Conservation (phyloP, 2,113 vertebrate species). For the Myodes glareolus region DNA sequence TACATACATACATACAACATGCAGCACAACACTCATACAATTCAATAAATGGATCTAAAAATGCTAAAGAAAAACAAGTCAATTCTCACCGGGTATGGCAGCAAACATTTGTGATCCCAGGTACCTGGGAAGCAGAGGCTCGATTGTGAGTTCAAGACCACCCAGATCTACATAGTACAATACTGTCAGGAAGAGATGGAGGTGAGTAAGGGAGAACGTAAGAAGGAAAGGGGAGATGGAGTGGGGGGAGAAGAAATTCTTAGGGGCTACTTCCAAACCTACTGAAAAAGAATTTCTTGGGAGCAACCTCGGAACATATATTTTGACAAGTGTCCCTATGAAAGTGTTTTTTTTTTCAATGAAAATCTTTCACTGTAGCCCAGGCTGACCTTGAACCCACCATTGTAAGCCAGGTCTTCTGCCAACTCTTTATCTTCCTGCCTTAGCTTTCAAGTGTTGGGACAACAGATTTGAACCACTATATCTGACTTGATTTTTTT, state of each 20-base stretch:
- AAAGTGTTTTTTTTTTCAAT: not conserved
- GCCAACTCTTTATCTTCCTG: not conserved
- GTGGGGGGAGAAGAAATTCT: not conserved
- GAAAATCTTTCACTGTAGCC: not conserved
- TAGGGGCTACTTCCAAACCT: not conserved
- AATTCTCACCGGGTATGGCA: not conserved
- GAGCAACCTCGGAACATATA: not conserved
- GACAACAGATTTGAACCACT: not conserved
- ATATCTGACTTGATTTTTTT: not conserved
- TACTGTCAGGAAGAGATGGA: not conserved
- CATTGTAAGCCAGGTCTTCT: no score
- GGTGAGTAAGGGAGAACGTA: not conserved
- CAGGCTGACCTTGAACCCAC: not conserved
- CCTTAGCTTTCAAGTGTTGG: not conserved
- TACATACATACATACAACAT: no score
- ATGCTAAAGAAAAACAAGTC: not conserved
- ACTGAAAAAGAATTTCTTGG: not conserved
- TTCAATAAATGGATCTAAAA: not conserved
- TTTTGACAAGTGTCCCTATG: not conserved
- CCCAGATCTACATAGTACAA: not conserved
- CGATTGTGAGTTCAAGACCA: not conserved
- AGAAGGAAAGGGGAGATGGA: not conserved
- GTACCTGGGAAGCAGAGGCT: not conserved
- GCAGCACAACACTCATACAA: not conserved
- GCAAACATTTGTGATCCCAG: not conserved